These are phyloP conservation scores for Potorous gilbertii DNA, from an alignment of 2,797 vertebrate species.

Conservation along the genomic window DNA sequence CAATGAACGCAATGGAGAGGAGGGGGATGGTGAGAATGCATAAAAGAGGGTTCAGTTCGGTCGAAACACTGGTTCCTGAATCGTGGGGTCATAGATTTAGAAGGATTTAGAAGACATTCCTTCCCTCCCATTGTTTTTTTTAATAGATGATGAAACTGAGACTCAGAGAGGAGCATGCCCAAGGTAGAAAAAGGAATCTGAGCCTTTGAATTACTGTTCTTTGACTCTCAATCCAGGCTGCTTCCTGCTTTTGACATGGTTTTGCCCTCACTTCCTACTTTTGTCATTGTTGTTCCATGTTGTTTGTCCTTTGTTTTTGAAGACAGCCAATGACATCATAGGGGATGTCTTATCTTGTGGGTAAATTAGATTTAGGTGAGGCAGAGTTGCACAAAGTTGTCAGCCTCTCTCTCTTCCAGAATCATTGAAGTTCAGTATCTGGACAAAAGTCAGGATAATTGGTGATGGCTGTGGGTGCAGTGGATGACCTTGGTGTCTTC, in stretches of 20 bases:
- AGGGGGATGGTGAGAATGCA: slow-evolving; percentile 36
- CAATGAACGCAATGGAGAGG: slow-evolving; percentile 21
- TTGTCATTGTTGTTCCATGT: too few species aligned
- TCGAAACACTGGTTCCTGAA: background rate
- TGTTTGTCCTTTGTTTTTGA: background rate
- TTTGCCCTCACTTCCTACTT: background rate
- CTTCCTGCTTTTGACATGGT: background rate
- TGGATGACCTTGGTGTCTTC: too few species aligned
- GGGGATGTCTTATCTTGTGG: too few species aligned
- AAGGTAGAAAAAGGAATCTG: background rate
- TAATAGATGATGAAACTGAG: background rate
- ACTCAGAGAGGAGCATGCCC: background rate
- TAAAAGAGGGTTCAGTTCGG: background rate
- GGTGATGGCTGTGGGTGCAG: too few species aligned
- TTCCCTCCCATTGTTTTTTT: background rate
- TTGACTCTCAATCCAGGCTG: background rate
- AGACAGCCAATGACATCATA: too few species aligned
- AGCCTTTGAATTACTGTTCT: background rate
- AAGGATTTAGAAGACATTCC: background rate
- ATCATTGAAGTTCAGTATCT: too few species aligned
- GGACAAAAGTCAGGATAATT: too few species aligned
- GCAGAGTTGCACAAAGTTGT: too few species aligned
- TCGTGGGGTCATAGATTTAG: background rate
- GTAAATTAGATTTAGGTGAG: too few species aligned
- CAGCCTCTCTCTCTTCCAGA: too few species aligned